These are phyloP conservation scores for Enteromius thamalakanensis DNA, from an alignment of 2,797 vertebrate genomes.

Conservation along the genomic window DNA sequence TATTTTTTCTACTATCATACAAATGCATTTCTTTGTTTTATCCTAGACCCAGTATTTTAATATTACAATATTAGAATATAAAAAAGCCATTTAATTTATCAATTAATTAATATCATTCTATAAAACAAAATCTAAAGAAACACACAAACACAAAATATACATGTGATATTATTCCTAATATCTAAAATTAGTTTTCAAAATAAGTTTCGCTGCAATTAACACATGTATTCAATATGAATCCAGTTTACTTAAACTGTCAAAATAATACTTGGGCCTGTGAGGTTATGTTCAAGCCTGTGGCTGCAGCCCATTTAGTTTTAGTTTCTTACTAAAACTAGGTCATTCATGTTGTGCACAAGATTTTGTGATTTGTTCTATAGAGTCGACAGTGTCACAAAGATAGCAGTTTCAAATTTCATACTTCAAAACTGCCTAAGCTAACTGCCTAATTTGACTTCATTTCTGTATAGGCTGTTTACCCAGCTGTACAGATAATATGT, in stretches of 20 bases:
- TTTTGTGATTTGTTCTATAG: background rate
- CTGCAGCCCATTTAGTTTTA: background rate
- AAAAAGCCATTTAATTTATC: background rate
- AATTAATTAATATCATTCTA: background rate
- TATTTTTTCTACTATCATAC: background rate
- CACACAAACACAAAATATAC: background rate
- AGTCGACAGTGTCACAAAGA: too few relatives aligned
- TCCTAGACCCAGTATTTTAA: background rate
- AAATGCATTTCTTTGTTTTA: background rate
- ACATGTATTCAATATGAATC: background rate
- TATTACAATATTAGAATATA: background rate
- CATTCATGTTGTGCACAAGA: background rate
- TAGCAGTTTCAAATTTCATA: too few relatives aligned
- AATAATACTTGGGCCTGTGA: background rate
- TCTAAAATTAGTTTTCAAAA: background rate
- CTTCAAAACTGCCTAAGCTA: too few relatives aligned
- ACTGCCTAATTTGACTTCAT: too few relatives aligned
- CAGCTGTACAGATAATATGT: too few relatives aligned
- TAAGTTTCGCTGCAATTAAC: background rate
- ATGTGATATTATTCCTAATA: conserved; percentile 10
- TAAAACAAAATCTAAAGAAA: background rate
- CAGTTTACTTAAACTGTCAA: background rate
- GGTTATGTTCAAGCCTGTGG: background rate
- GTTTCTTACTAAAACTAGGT: background rate
- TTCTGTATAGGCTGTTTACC: too few relatives aligned